phyloP scores from a whole-genome alignment of 2,888 invertebrate species.

The Xylocampa areola region DNA sequence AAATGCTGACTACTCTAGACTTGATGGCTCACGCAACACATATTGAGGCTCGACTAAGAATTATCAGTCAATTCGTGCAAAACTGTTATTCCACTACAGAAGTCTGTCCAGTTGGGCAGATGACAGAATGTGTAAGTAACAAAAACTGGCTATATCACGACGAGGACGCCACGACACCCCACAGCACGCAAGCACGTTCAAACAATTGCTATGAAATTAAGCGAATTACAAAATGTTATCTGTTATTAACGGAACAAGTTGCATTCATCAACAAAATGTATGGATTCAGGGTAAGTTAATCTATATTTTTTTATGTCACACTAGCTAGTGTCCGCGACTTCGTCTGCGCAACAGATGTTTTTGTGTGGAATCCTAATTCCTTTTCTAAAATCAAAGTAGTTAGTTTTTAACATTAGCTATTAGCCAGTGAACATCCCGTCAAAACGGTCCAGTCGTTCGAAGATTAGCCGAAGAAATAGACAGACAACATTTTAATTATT shows the following conservation, averaged over 20 bases:
- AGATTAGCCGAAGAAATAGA: no score
- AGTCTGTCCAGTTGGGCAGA: conserved; percentile 37
- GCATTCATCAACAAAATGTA: conserved; percentile 77
- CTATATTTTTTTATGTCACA: no score
- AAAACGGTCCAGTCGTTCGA: no score
- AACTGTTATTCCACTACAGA: conserved; percentile 58
- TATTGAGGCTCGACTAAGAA: conserved; percentile 70
- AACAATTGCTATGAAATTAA: conserved; percentile 60
- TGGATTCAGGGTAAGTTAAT: conserved; percentile 79
- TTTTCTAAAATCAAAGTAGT: no score
- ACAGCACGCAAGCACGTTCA: conserved; percentile 17
- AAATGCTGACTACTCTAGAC: conserved; percentile 76
- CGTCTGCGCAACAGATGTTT: no score
- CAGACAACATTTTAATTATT: no score
- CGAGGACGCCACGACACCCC: conserved; percentile 18
- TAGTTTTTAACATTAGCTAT: no score
- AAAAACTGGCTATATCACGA: conserved; percentile 67
- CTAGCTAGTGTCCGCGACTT: no score
- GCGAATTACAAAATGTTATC: conserved; percentile 73
- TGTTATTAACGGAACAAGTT: conserved; percentile 76
- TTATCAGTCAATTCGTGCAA: conserved; percentile 68
- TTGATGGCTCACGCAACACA: conserved; percentile 75
- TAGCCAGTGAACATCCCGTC: no score
- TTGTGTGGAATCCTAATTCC: no score
- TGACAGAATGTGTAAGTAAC: conserved; percentile 60